Base-by-base conservation (phyloP, 2,797 vertebrate species). In the Arnoldichthys spilopterus region DNA sequence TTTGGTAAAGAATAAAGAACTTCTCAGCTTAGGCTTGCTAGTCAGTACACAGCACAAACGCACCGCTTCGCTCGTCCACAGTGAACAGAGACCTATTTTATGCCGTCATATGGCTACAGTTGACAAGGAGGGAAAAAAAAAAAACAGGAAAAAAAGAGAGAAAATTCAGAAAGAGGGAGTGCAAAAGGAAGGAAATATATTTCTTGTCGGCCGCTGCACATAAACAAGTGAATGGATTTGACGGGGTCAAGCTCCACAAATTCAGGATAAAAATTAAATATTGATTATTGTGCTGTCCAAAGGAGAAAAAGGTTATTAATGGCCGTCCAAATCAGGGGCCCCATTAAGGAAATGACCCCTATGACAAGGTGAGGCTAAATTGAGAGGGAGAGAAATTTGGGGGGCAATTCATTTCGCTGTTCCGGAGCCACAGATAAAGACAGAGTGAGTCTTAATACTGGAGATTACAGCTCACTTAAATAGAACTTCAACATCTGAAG, bases 271-370 rank as follows among this genome's bases (percentile, higher is more conserved):
- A 78, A 86, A 85, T 79, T 43, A 77, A 78, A 81, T 82, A 82
- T 82, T 79, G 78, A 85, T 87, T 81, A 83, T 78, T 74, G 82
- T 69, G 77, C 71, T 68, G 45, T 83, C 63, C 61, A 74, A 77
- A 81, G 71, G 18, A 15, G 9, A 74, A 78, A 85, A 81, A 66
- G 78, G 77, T 83, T 77, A 86, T 85, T 82, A 83, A 87, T 71
- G 67, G 63, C 75, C 37, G 26, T 69, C 61, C 61, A 79, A 76
- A 83, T 83, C 80, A 84, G 63, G 74, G 77, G 75, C 67, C 81
- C 66, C 79, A 87, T 85, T 88, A 86, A 83, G 72, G 80, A 84
- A 85, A 85, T 83, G 74, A 82, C 76, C 84, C 83, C 68, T 68
- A 79, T 82, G 73, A 15, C 63, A 70, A 83, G 74, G 56, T 83